Percentiles rank a stretch among this genome's conserved stretches.
These are phyloP conservation scores for Sarcophaga bullata DNA, from an alignment of 1,140 invertebrate species.

Conservation along the genomic window DNA sequence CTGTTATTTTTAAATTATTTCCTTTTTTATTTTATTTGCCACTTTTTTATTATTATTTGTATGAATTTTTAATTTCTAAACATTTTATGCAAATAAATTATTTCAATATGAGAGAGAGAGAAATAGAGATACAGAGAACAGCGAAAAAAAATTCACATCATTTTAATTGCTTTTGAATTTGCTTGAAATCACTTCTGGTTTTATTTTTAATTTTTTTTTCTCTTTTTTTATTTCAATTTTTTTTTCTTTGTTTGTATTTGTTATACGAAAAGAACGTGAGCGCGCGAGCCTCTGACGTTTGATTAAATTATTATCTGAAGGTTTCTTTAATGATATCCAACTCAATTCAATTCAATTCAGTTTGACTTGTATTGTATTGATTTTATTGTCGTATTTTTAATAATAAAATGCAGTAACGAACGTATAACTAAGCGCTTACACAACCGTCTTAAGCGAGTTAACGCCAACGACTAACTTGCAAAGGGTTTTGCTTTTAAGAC, in stretches of 20 bases:
- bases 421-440: slow-evolving; percentile 35
- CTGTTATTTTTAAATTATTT: not conserved
- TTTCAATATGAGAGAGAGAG: not conserved
- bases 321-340: not conserved
- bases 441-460: slow-evolving; percentile 44
- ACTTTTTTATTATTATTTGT: no score
- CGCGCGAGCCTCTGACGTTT: slow-evolving; percentile 35
- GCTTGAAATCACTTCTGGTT: slow-evolving; percentile 32
- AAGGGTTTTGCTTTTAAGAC: slow-evolving; percentile 36
- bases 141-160: not conserved
- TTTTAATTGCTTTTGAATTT: slow-evolving; percentile 27
- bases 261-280: not conserved
- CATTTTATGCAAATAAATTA: slow-evolving; percentile 21
- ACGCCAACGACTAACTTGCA: slow-evolving; percentile 43
- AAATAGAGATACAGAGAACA: not conserved
- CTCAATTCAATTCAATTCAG: slow-evolving; percentile 9
- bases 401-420: not conserved
- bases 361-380: not conserved
- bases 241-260: not conserved
- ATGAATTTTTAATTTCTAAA: not conserved
- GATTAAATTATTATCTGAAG: not conserved
- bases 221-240: not conserved
- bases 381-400: not conserved
- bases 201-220: slow-evolving; percentile 4
- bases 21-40: not conserved